Evolutionary conservation across 2,888 invertebrate genomes (phyloP).

Genomic region (Lepidonotus clava): DNA sequence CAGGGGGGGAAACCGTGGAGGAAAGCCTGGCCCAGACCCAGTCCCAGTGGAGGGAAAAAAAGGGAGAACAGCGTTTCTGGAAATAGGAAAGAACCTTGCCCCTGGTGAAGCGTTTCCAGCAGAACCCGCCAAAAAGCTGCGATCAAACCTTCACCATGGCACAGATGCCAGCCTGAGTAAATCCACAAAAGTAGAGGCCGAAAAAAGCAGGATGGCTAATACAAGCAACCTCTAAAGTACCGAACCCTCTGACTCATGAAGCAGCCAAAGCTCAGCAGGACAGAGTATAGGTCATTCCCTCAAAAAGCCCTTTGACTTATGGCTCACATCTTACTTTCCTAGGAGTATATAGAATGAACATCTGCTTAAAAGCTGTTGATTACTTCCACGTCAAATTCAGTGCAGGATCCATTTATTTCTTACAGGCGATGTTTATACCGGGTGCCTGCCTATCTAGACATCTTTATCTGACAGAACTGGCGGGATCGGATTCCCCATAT

Average conservation of each 20-base stretch:
- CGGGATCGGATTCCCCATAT: neutral
- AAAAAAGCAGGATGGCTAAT: neutral
- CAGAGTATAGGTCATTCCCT: neutral
- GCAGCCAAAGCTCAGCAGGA: neutral
- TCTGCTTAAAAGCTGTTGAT: too few species aligned
- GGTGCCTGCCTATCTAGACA: neutral
- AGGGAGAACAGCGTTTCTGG: too few species aligned
- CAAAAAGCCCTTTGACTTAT: too few species aligned
- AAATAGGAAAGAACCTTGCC: neutral
- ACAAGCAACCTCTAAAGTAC: neutral
- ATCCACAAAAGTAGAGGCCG: neutral
- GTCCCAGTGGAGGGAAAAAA: too few species aligned
- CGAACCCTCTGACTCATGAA: neutral
- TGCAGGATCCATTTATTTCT: too few species aligned
- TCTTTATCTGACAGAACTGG: neutral
- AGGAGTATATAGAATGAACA: neutral
- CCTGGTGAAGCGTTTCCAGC: neutral
- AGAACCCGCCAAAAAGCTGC: neutral
- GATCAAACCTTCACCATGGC: neutral
- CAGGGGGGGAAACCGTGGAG: too few species aligned
- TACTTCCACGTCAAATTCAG: too few species aligned
- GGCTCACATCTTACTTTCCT: neutral
- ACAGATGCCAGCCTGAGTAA: neutral
- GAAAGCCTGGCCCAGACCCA: too few species aligned
- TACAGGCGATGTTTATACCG: too few species aligned